phyloP scores from a whole-genome alignment of 2,113 vertebrate species.

The Oriolus oriolus region DNA sequence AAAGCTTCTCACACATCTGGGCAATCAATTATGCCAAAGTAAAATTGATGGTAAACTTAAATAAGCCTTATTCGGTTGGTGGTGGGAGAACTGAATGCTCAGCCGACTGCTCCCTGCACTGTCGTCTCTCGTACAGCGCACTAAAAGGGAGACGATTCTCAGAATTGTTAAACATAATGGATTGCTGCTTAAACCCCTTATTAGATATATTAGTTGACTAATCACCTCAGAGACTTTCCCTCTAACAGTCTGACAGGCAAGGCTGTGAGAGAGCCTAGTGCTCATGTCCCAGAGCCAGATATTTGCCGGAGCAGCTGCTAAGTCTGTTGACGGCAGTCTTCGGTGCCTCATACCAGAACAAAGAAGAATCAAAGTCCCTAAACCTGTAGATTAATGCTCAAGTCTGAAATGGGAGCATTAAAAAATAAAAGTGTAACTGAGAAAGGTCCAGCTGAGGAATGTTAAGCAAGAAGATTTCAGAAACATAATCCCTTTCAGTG shows the following conservation, averaged over 20 bases:
- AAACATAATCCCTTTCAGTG: not conserved
- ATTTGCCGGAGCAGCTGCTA: slow-evolving; percentile 24
- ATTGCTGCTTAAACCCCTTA: slow-evolving; percentile 21
- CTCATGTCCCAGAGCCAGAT: not conserved
- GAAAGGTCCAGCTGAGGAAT: not conserved
- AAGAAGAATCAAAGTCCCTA: slow-evolving; percentile 23
- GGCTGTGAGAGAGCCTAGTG: not conserved
- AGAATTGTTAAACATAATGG: slow-evolving; percentile 33
- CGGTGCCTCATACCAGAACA: not conserved
- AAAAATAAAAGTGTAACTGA: slow-evolving; percentile 42
- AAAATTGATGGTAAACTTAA: not conserved
- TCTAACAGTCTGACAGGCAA: not conserved
- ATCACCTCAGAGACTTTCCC: slow-evolving; percentile 30
- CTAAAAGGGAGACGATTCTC: not conserved
- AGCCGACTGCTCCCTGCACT: not conserved
- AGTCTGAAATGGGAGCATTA: slow-evolving; percentile 22
- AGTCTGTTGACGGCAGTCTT: not conserved
- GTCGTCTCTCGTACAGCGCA: accelerated
- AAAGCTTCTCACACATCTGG: slow-evolving; percentile 23
- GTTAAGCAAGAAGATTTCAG: slow-evolving; percentile 20
- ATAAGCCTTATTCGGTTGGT: not conserved
- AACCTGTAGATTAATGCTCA: slow-evolving; percentile 23
- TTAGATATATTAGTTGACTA: slow-evolving; percentile 29
- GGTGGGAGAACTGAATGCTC: not conserved
- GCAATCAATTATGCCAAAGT: not conserved